phyloP scores from a whole-genome alignment of 2,888 invertebrate species.

The Pseudococcus longispinus region DNA sequence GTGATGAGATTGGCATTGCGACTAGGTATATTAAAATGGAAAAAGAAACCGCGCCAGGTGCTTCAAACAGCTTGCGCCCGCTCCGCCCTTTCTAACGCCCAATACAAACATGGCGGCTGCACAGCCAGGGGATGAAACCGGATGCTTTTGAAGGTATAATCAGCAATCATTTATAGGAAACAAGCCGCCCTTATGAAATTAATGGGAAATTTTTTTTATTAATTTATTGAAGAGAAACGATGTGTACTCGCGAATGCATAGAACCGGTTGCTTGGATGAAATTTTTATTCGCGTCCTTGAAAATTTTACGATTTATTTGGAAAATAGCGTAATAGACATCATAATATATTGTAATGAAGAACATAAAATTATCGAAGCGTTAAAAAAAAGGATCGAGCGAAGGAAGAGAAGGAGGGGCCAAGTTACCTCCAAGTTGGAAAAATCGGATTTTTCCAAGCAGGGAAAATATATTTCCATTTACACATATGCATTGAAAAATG shows the following conservation, averaged over 20 bases:
- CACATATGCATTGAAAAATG: too few species aligned
- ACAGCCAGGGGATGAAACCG: conserved; percentile 50
- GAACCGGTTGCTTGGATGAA: not conserved
- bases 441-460: too few species aligned
- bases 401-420: too few species aligned
- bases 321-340: not conserved
- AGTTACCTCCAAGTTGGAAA: too few species aligned
- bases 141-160: conserved; percentile 54
- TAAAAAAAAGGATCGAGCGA: too few species aligned
- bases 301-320: not conserved
- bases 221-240: not conserved
- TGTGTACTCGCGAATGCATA: not conserved
- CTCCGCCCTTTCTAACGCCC: conserved; percentile 47
- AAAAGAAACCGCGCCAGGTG: conserved; percentile 50
- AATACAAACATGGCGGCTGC: conserved; percentile 48
- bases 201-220: not conserved
- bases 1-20: conserved; percentile 52
- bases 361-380: too few species aligned
- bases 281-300: not conserved
- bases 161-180: conserved; percentile 45
- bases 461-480: too few species aligned
- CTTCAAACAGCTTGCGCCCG: conserved; percentile 51
- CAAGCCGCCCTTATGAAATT: conserved; percentile 52
- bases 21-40: not conserved
- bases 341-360: not conserved